Evolutionary conservation across 2,797 vertebrate genomes (phyloP).

Genomic region (Parauchenoglanis ngamensis): DNA sequence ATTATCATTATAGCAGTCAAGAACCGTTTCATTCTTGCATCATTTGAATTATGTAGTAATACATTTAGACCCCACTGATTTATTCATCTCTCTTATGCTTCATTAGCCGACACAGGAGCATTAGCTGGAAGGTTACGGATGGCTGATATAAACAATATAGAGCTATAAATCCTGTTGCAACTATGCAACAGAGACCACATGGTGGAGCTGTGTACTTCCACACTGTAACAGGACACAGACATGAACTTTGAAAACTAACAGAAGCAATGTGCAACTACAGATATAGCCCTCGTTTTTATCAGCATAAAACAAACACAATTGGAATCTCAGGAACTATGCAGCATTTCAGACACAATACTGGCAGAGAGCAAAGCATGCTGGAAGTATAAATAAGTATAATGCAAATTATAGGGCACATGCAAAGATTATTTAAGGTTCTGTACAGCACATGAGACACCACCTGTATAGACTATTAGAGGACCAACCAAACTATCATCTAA

Average conservation of each 20-base stretch:
- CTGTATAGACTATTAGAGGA: background rate
- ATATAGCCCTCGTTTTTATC: background rate
- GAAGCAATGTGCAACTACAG: background rate
- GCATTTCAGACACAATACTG: background rate
- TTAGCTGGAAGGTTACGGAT: constrained; percentile 38
- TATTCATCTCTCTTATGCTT: constrained; percentile 35
- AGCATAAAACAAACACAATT: background rate
- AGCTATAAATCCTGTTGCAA: background rate
- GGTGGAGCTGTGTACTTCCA: constrained; percentile 32
- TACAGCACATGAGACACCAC: background rate
- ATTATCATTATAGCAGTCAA: constrained; percentile 16
- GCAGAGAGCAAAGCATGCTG: background rate
- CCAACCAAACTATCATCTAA: background rate
- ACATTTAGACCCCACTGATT: background rate
- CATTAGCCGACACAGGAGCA: constrained; percentile 27
- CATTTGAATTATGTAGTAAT: constrained; percentile 26
- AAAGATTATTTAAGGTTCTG: background rate
- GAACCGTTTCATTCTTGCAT: constrained; percentile 18
- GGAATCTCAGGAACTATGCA: background rate
- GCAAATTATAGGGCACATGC: background rate
- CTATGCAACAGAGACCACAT: constrained; percentile 19
- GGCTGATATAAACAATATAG: background rate
- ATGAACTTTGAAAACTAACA: background rate
- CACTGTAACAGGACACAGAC: background rate
- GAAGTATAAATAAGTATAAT: background rate